Evolutionary conservation across 2,113 vertebrate genomes (phyloP), one percentile per base, ranked within the genome.

Genomic region (Dermatemys mawii): DNA sequence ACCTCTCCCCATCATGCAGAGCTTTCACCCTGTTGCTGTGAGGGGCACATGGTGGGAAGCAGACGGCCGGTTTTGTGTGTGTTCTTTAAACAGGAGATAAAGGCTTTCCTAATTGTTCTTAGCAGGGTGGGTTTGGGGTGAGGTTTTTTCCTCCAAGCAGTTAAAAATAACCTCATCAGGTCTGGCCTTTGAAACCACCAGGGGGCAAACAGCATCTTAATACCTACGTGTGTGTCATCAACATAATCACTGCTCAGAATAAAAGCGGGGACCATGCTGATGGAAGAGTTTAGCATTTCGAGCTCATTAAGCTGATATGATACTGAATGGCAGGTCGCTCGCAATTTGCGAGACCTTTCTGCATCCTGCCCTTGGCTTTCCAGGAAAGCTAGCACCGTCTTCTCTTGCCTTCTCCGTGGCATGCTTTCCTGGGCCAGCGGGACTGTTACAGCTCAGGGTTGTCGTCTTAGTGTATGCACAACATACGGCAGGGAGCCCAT

Each of bases 101-200:
- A 95, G 83, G 49, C 13, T 89, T 92, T 93, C 87, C 73, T 92
- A 84, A 89, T 95, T 92, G 89, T 94, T 95, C 97, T 83, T 50
- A 26, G 87, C 22, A n/a, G 50, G 6, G 91, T 54, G 81, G 76
- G 86, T 97, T 94, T 94, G 86, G 29, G 2, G 44, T 12, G 93
- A 79, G 57, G 93, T 96, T 94, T 51, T 38, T 96, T 92, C 84
- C 75, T 96, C 46, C 83, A 88, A 0, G 0, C 87, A 84, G 87
- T 95, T 97, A 97, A 97, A 97, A 97, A 97, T 97, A 96, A 94
- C 92, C 86, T 96, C 86, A 97, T 97, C 97, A 97, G 46, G 91
- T 93, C 95, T 91, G 91, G 95, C 92, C 93, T 97, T 97, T 95
- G 93, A 95, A 97, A 91, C 85, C 92, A 90, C 86, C 51, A 82